phyloP scores from a whole-genome alignment of 1,140 invertebrate genomes.

The Aphelenchoides besseyi region DNA sequence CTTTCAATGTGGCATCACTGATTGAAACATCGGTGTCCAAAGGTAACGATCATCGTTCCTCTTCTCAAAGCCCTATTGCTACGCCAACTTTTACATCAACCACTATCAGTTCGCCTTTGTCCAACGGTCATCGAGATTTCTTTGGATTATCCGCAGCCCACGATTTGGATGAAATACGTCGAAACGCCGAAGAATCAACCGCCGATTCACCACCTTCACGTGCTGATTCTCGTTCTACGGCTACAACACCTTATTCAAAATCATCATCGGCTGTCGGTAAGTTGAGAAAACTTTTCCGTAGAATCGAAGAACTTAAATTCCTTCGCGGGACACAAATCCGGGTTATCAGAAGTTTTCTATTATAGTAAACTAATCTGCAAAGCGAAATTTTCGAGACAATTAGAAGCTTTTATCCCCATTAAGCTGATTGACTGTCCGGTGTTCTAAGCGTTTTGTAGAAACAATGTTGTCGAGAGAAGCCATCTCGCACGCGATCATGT shows the following conservation, averaged over 20 bases:
- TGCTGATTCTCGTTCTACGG: neutral
- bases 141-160: neutral
- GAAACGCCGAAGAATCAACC: neutral
- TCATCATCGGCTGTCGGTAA: neutral
- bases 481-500: constrained; percentile 2
- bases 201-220: neutral
- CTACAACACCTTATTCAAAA: neutral
- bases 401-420: too few relatives aligned
- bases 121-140: neutral
- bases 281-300: too few relatives aligned
- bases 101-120: neutral
- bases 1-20: neutral
- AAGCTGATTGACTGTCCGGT: too few relatives aligned
- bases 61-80: neutral
- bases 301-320: too few relatives aligned
- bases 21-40: neutral
- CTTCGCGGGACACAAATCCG: too few relatives aligned
- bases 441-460: too few relatives aligned
- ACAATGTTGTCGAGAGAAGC: neutral
- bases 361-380: too few relatives aligned
- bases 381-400: too few relatives aligned
- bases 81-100: neutral
- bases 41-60: neutral
- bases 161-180: neutral
- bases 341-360: too few relatives aligned